These are phyloP conservation scores for Aphelenchoides fujianensis DNA, from an alignment of 1,140 invertebrate species.

Conservation along the genomic window DNA sequence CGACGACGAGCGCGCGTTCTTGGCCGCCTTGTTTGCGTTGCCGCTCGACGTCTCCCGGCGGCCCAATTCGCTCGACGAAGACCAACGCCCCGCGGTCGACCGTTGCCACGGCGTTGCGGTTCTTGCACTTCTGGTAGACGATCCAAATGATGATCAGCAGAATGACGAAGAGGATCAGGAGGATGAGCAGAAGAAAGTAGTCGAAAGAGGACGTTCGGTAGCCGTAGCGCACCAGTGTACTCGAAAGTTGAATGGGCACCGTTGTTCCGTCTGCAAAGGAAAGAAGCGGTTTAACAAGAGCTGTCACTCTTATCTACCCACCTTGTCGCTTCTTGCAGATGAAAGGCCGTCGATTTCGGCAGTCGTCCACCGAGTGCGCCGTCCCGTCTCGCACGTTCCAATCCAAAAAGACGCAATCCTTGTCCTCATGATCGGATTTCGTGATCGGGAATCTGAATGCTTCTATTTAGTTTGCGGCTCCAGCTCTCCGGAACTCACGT, in stretches of 20 bases:
- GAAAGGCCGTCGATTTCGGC: conserved; percentile 28
- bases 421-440: conserved; percentile 25
- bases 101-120: not conserved
- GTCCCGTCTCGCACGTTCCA: conserved; percentile 34
- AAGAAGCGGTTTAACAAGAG: not conserved
- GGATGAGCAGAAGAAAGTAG: conserved; percentile 18
- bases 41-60: not conserved
- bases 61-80: conserved; percentile 1
- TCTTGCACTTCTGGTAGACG: conserved; percentile 21
- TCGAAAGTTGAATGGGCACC: conserved; percentile 22
- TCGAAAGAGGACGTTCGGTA: conserved; percentile 29
- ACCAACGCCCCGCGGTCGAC: not conserved
- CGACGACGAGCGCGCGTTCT: not conserved
- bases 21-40: conserved; percentile 6
- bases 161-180: conserved; percentile 20
- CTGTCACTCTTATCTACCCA: not conserved
- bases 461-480: conserved; percentile 9
- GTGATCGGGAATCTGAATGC: conserved; percentile 34
- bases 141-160: conserved; percentile 25
- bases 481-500: conserved; percentile 30
- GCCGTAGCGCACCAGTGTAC: conserved; percentile 20
- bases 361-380: conserved; percentile 39
- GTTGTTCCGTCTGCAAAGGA: conserved; percentile 21
- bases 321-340: conserved; percentile 34
- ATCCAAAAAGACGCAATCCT: conserved; percentile 45